These are phyloP conservation scores for Sesia bembeciformis DNA, from an alignment of 2,888 invertebrate genomes.

Conservation along the genomic window DNA sequence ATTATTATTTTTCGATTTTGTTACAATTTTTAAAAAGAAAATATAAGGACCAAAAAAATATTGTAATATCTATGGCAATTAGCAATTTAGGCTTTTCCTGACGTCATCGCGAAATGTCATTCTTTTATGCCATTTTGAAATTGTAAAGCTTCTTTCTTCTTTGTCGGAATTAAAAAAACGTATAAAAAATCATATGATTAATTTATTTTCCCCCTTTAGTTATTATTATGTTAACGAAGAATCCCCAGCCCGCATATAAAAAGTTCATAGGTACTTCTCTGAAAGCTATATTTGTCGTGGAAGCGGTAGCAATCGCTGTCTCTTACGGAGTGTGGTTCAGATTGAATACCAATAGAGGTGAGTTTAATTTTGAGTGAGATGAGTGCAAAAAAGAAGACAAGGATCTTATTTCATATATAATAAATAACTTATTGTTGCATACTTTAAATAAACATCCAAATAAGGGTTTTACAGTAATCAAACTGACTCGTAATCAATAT, in stretches of 20 bases:
- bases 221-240: slow-evolving; percentile 78
- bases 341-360: slow-evolving; percentile 82
- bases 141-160: background rate
- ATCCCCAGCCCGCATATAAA: slow-evolving; percentile 71
- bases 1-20: too few relatives aligned
- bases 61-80: too few relatives aligned
- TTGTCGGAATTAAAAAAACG: too few relatives aligned
- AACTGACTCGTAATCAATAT: too few relatives aligned
- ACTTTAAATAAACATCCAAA: too few relatives aligned
- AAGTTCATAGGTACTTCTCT: slow-evolving; percentile 69
- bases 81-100: background rate
- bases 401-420: too few relatives aligned
- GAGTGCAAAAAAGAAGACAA: too few relatives aligned
- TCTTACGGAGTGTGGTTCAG: slow-evolving; percentile 79
- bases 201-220: slow-evolving; percentile 8
- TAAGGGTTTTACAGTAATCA: too few relatives aligned
- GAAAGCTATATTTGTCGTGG: slow-evolving; percentile 72
- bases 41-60: too few relatives aligned
- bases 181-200: background rate
- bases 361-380: too few relatives aligned
- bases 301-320: slow-evolving; percentile 73
- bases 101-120: slow-evolving; percentile 2
- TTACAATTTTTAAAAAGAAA: too few relatives aligned
- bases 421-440: too few relatives aligned
- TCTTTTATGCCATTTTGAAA: background rate